A percentile compares a stretch with the other conserved stretches of the same genome.
phyloP scores from a whole-genome alignment of 64 coral and sea anemone genomes.

The Trachythela sp. region DNA sequence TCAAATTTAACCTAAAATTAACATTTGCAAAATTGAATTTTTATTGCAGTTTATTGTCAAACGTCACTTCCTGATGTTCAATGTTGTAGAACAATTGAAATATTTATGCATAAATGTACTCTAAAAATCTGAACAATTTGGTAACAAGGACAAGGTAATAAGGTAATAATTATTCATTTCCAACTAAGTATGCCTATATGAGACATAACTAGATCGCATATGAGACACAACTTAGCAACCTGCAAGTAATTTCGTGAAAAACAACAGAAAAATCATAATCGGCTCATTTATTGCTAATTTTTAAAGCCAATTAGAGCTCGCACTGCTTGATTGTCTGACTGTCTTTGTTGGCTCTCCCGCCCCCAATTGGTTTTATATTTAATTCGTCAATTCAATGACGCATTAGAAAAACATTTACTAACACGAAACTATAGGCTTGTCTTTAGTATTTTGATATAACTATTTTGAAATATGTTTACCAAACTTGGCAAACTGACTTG shows the following conservation, averaged over 20 bases:
- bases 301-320: background rate
- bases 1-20: no score
- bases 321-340: background rate
- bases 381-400: background rate
- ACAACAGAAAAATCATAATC: background rate
- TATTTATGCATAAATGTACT: background rate
- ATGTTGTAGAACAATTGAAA: background rate
- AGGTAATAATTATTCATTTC: no score
- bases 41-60: no score
- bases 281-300: background rate
- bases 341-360: background rate
- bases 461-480: no score
- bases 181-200: no score
- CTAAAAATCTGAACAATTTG: background rate
- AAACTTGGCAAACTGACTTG: no score
- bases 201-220: no score
- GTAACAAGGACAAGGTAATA: no score
- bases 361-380: background rate
- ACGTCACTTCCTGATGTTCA: background rate
- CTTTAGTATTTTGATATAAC: no score
- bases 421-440: no score
- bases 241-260: background rate
- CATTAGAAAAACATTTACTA: no score
- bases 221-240: background rate
- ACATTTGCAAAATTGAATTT: no score